Conservation (phyloP, 1,140 invertebrate species). For the Metopolophium dirhodum region DNA sequence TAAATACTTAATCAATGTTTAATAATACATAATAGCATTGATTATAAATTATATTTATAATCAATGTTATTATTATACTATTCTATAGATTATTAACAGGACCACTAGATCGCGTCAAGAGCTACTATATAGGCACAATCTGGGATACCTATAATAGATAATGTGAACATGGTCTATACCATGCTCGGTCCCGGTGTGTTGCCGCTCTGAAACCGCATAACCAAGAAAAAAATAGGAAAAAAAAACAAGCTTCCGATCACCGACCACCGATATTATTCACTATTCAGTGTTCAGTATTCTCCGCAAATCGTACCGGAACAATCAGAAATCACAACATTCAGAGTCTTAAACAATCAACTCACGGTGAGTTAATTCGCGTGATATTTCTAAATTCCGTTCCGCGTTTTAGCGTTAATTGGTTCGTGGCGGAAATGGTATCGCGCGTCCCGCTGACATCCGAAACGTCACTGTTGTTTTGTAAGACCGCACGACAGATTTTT, state of each 20-base stretch:
- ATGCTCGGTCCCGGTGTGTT: neutral
- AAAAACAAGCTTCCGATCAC: neutral
- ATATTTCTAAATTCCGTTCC: neutral
- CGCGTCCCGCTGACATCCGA: neutral
- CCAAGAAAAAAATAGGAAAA: neutral
- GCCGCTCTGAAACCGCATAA: constrained; percentile 49
- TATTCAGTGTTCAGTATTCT: neutral
- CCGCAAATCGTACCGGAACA: neutral
- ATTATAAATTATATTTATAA: too few relatives aligned
- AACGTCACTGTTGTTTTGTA: neutral
- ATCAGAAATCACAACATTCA: neutral
- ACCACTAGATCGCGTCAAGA: too few relatives aligned
- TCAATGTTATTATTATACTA: too few relatives aligned
- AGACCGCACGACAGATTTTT: neutral
- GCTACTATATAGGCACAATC: too few relatives aligned
- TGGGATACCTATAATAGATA: neutral
- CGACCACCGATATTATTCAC: neutral
- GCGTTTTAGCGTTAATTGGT: neutral
- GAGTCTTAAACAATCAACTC: neutral
- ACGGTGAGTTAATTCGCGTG: neutral
- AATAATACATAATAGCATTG: too few relatives aligned
- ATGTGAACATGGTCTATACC: neutral
- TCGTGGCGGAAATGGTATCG: neutral
- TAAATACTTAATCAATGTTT: too few relatives aligned
- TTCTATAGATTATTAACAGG: too few relatives aligned